phyloP scores from a whole-genome alignment of 2,797 vertebrate species.

The Syncerus caffer region DNA sequence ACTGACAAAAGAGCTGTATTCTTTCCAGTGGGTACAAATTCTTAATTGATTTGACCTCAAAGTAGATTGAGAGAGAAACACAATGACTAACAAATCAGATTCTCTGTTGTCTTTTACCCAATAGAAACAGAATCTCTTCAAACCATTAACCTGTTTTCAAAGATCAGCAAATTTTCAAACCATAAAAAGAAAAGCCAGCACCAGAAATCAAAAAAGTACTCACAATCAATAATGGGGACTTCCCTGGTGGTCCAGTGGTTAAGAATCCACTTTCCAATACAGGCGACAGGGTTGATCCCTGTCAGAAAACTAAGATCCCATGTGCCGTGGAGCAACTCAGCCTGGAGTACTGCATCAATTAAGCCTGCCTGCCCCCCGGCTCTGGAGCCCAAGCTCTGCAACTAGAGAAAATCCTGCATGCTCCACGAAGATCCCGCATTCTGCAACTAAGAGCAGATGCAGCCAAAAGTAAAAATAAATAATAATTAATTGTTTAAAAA shows the following conservation, averaged over 20 bases:
- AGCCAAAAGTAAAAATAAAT: neutral
- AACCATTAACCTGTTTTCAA: neutral
- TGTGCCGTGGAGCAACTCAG: neutral
- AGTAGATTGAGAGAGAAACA: neutral
- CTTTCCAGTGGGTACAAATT: neutral
- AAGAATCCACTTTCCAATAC: neutral
- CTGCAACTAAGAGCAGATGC: neutral
- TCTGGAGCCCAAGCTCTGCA: neutral
- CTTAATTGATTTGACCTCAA: slow-evolving; percentile 19
- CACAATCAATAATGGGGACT: neutral
- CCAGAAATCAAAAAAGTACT: neutral
- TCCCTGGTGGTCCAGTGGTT: neutral
- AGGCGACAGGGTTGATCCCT: neutral
- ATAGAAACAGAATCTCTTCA: neutral
- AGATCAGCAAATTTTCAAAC: neutral
- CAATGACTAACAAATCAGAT: neutral
- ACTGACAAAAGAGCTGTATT: neutral
- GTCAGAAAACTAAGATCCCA: neutral
- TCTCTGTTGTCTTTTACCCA: neutral
- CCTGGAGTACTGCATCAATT: neutral
- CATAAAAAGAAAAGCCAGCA: neutral
- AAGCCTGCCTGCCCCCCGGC: neutral
- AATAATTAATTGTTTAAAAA: neutral
- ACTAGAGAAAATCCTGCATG: neutral
- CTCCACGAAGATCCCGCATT: neutral